These are phyloP conservation scores for Pyrrhosoma nymphula DNA, from an alignment of 2,888 invertebrate species.

Conservation along the genomic window DNA sequence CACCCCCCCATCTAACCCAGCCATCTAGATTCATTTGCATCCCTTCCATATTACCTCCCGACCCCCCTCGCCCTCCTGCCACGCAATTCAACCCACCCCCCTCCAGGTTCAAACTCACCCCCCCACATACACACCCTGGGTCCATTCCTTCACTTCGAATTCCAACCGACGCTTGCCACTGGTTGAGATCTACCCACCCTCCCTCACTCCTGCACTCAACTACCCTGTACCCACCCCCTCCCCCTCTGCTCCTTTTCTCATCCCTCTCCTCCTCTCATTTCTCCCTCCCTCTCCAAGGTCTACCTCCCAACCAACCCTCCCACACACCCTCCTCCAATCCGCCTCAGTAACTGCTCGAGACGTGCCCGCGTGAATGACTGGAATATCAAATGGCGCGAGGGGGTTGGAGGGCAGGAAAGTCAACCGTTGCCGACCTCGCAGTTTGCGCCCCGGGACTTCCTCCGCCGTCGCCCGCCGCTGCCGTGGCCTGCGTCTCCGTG, in stretches of 20 bases:
- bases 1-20: neutral
- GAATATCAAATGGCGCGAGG: conserved; percentile 58
- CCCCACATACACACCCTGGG: neutral
- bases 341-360: conserved; percentile 66
- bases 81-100: neutral
- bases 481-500: neutral
- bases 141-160: conserved; percentile 25
- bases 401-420: conserved; percentile 41
- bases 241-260: neutral
- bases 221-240: neutral
- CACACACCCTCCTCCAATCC: conserved; percentile 23
- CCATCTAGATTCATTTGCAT: conserved; percentile 30
- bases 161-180: conserved; percentile 24
- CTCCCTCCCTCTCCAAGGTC: neutral
- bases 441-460: neutral
- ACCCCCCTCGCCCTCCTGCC: neutral
- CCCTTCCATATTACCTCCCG: neutral
- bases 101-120: neutral
- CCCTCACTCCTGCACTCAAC: neutral
- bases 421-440: conserved; percentile 51
- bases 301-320: conserved; percentile 10
- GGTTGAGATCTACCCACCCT: neutral
- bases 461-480: neutral
- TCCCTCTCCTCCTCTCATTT: neutral
- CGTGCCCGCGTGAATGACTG: conserved; percentile 58